Base-by-base conservation (phyloP, 1,140 invertebrate species). In the Uloborus diversus region DNA sequence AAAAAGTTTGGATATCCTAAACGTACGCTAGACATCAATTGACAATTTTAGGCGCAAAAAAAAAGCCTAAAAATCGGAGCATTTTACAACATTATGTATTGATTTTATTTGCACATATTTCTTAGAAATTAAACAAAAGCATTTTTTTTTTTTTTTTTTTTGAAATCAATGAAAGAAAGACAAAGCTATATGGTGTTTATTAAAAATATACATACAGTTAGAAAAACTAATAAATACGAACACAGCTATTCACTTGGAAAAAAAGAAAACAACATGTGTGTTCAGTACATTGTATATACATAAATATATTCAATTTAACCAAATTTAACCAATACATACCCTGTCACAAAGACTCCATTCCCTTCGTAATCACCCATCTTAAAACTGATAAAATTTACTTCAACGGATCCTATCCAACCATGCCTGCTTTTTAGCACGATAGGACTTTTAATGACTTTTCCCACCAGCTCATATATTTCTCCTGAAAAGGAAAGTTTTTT, bases 331-430 rank as follows among this genome's bases (percentile, higher is more conserved):
- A 47, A n/a, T 57, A 59, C 68, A 27, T 59, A 71, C 68, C 68
- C 68, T 3, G 32, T 25, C n/a, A 71, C 9, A 37, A 71, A 37
- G 1, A 71, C n/a, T 4, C 68, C 68, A 30, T 27, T 32, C 27
- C 68, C 68, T 27, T 32, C 59, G 3, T 59, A 59, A 3, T 37
- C 23, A 23, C 23, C n/a, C 1, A 59, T 20, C 5, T 20, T 57
- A 14, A 71, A 71, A 37, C 42, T n/a, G 3, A 71, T 35, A 13
- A 71, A 42, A 28, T n/a, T 28, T 11, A 71, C 13, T 37, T 71
- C 68, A 25, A 59, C 14, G 23, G 59, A 71, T 11, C 68, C 68
- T 17, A n/a, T 59, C 68, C 53, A 42, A 23, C 53, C 68, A 7
- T 59, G n/a, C 2, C 53, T 35, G 30, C 53, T 59, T 14, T 71